Conservation (phyloP, 1,140 invertebrate genomes). For the Megalonaias nervosa region DNA sequence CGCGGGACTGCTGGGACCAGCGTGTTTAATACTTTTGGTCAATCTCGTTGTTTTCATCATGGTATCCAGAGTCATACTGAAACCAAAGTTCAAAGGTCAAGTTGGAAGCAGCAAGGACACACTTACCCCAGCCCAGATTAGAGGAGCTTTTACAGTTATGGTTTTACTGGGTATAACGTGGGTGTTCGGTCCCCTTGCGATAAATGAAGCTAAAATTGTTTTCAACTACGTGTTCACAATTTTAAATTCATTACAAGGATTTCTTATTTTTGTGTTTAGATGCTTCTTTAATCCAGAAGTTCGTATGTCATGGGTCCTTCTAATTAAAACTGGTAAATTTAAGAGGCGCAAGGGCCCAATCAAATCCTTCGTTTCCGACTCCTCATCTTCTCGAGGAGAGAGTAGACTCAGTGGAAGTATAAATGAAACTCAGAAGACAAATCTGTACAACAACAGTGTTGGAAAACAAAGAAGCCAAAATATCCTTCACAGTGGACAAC, state of each 20-base stretch:
- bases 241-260: slow-evolving; percentile 74
- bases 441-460: slow-evolving; percentile 24
- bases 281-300: slow-evolving; percentile 74
- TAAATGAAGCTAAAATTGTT: slow-evolving; percentile 70
- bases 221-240: slow-evolving; percentile 75
- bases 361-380: slow-evolving; percentile 58
- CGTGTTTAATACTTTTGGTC: slow-evolving; percentile 72
- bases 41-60: slow-evolving; percentile 73
- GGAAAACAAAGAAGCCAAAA: slow-evolving; percentile 17
- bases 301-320: slow-evolving; percentile 70
- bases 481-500: slow-evolving; percentile 23
- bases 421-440: slow-evolving; percentile 27
- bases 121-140: slow-evolving; percentile 70
- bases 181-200: slow-evolving; percentile 74
- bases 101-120: slow-evolving; percentile 37
- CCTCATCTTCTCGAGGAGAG: slow-evolving; percentile 42
- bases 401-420: slow-evolving; percentile 35
- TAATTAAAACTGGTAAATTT: slow-evolving; percentile 69
- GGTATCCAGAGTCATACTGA: slow-evolving; percentile 72
- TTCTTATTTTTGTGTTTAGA: slow-evolving; percentile 74
- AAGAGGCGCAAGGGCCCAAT: slow-evolving; percentile 60
- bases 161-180: slow-evolving; percentile 75
- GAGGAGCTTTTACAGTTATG: slow-evolving; percentile 75
- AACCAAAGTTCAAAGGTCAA: slow-evolving; percentile 63
- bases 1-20: slow-evolving; percentile 70